phyloP scores from a whole-genome alignment of 1,140 invertebrate species.

The Parapsyche elsis region DNA sequence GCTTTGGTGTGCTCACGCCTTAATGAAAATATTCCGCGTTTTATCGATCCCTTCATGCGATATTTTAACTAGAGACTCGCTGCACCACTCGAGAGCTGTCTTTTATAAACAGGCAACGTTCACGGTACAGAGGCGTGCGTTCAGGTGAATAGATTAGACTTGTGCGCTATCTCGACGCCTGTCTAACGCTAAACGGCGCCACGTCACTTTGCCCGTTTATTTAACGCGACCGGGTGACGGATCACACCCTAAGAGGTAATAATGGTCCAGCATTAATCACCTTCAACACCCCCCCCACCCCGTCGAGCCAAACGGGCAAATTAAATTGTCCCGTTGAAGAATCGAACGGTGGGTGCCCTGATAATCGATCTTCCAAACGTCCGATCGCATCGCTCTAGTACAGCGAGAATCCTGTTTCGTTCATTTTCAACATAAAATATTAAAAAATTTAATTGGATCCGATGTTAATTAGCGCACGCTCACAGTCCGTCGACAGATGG shows the following conservation, averaged over 20 bases:
- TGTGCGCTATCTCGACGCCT: constrained; percentile 30
- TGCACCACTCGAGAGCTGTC: background rate
- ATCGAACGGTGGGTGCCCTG: constrained; percentile 20
- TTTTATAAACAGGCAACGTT: background rate
- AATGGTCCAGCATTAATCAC: constrained; percentile 52
- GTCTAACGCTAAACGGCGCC: constrained; percentile 41
- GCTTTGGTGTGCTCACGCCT: too few species aligned
- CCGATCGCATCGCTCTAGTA: background rate
- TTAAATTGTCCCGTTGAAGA: constrained; percentile 41
- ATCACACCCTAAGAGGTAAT: constrained; percentile 43
- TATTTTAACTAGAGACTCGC: too few species aligned
- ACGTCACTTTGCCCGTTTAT: constrained; percentile 42
- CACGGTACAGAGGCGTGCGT: background rate
- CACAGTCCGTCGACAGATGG: constrained; percentile 5
- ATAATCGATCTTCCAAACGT: constrained; percentile 20
- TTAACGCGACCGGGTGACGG: constrained; percentile 47
- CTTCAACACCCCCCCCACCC: background rate
- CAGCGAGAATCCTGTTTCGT: too few species aligned
- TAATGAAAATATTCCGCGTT: too few species aligned
- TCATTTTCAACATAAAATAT: too few species aligned
- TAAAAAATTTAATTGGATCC: too few species aligned
- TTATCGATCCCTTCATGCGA: too few species aligned
- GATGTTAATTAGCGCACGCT: too few species aligned
- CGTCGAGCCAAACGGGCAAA: background rate
- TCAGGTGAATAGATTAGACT: constrained; percentile 48